phyloP scores from a whole-genome alignment of 2,888 invertebrate species.

The Coecobrya sp. region DNA sequence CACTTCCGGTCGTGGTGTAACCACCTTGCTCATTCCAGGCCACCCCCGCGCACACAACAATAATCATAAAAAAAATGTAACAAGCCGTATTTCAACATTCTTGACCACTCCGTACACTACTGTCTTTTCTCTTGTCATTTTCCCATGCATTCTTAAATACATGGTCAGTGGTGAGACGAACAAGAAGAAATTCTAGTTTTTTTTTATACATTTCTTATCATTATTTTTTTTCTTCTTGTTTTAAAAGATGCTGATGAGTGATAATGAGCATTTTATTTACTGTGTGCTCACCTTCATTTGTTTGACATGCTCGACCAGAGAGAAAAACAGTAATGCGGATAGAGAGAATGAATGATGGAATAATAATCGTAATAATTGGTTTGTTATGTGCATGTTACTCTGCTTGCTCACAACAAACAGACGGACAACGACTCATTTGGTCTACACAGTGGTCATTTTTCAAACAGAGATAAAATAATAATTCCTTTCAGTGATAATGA shows the following conservation, averaged over 20 bases:
- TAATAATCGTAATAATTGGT: slow-evolving; percentile 39
- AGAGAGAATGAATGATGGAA: slow-evolving; percentile 13
- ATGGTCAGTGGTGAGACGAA: slow-evolving; percentile 50
- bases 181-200: slow-evolving; percentile 68
- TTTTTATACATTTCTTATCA: background rate
- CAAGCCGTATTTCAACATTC: background rate
- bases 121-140: slow-evolving; percentile 1
- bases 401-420: background rate
- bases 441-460: slow-evolving; percentile 27
- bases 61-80: too few species aligned
- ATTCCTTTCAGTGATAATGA: slow-evolving; percentile 45
- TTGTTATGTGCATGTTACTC: slow-evolving; percentile 41
- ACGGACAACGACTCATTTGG: background rate
- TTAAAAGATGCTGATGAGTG: slow-evolving; percentile 30
- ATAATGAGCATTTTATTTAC: slow-evolving; percentile 15
- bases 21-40: too few species aligned
- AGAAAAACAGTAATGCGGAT: background rate
- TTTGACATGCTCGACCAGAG: slow-evolving; percentile 46
- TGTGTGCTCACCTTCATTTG: slow-evolving; percentile 27
- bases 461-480: slow-evolving; percentile 6
- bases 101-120: slow-evolving; percentile 50
- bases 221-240: slow-evolving; percentile 3
- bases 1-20: slow-evolving; percentile 51
- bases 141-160: too few species aligned
- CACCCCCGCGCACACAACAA: slow-evolving; percentile 16